These are phyloP conservation scores for Alces alces DNA, from an alignment of 2,113 vertebrate species.

Conservation along the genomic window DNA sequence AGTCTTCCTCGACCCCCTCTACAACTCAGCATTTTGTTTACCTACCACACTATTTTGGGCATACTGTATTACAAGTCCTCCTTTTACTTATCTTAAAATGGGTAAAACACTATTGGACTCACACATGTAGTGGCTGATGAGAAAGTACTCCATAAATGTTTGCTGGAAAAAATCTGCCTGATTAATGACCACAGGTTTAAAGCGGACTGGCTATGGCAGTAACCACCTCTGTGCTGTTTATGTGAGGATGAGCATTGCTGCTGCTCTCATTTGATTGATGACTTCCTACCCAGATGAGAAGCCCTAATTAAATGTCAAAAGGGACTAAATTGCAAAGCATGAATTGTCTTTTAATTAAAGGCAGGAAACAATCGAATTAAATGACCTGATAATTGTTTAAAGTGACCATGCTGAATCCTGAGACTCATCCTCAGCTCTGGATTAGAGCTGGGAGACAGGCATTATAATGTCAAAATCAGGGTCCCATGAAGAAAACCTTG, in stretches of 20 bases:
- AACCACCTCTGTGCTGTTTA: not conserved
- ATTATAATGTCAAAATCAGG: not conserved
- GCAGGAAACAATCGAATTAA: slow-evolving; percentile 32
- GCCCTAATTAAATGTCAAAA: slow-evolving; percentile 55
- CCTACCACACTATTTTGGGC: not conserved
- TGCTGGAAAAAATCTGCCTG: not conserved
- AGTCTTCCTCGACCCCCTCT: not conserved
- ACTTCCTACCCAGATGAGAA: slow-evolving; percentile 17
- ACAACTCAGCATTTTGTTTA: not conserved
- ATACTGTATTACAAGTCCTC: not conserved
- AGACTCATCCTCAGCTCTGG: not conserved
- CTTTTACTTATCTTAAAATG: not conserved
- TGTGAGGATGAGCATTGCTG: not conserved
- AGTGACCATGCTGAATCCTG: not conserved
- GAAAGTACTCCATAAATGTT: not conserved
- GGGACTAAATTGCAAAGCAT: slow-evolving; percentile 13
- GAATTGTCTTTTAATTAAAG: slow-evolving; percentile 53
- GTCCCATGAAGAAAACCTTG: not conserved
- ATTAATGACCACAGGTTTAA: not conserved
- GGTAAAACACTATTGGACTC: not conserved
- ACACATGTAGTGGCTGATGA: not conserved
- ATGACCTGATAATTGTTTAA: slow-evolving; percentile 25
- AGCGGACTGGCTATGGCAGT: not conserved
- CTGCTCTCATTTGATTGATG: slow-evolving; percentile 37
- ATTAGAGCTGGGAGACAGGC: not conserved